Evolutionary conservation across 2,113 vertebrate genomes (phyloP).

Genomic region (Grantiella picta): DNA sequence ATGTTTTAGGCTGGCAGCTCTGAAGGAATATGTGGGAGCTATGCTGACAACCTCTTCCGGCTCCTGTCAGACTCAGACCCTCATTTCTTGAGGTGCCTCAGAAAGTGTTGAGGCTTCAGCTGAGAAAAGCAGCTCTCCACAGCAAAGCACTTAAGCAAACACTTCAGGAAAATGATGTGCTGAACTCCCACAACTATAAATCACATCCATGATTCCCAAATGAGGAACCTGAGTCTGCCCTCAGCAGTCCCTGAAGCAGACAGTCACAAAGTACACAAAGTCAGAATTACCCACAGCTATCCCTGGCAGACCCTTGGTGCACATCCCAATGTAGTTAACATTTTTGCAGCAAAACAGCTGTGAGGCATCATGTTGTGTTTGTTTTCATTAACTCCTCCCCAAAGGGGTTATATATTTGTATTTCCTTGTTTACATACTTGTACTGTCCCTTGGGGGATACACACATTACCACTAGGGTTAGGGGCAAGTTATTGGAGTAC

Average conservation of each 20-base stretch:
- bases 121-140: not conserved
- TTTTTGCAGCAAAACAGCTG: not conserved
- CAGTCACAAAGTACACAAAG: fast-evolving
- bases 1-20: not conserved
- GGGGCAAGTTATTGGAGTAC: not conserved
- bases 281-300: not conserved
- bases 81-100: not conserved
- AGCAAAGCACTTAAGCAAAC: not conserved
- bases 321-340: not conserved
- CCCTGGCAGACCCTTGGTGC: not conserved
- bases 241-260: not conserved
- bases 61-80: not conserved
- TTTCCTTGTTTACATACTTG: conserved; percentile 21
- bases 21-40: not conserved
- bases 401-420: not conserved
- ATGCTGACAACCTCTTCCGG: not conserved
- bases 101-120: not conserved
- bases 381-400: conserved; percentile 31
- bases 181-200: not conserved
- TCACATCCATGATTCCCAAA: not conserved
- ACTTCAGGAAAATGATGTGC: not conserved
- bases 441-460: not conserved
- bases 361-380: not conserved
- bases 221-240: not conserved
- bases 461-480: not conserved